These are phyloP conservation scores for Orthonyx spaldingii DNA, from an alignment of 2,113 vertebrate genomes.

Conservation along the genomic window DNA sequence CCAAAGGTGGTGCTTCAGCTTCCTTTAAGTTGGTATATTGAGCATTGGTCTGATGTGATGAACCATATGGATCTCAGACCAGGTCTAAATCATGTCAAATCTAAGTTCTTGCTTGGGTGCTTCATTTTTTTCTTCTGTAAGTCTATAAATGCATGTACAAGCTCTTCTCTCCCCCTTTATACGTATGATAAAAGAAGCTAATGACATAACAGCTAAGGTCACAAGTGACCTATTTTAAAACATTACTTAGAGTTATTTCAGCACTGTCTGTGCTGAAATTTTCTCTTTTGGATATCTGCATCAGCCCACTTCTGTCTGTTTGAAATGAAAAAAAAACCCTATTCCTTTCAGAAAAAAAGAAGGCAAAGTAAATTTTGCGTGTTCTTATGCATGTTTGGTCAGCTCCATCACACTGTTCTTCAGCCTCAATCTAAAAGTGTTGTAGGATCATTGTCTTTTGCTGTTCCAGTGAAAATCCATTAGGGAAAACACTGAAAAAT, in stretches of 20 bases:
- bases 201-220: background rate
- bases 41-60: background rate
- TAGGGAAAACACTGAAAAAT: background rate
- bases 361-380: background rate
- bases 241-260: background rate
- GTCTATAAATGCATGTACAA: background rate
- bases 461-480: background rate
- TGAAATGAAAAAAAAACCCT: background rate
- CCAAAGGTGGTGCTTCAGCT: background rate
- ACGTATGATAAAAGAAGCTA: background rate
- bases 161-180: background rate
- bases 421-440: background rate
- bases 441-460: background rate
- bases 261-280: background rate
- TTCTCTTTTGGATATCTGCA: background rate
- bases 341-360: background rate
- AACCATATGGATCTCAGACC: background rate
- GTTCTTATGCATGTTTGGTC: background rate
- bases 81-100: background rate
- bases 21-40: background rate
- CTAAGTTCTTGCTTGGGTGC: background rate
- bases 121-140: background rate
- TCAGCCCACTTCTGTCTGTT: background rate
- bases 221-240: conserved; percentile 8
- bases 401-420: background rate